Evolutionary conservation across 2,888 invertebrate genomes (phyloP), one percentile per base, ranked within the genome.

Genomic region (Fabriciana adippe): DNA sequence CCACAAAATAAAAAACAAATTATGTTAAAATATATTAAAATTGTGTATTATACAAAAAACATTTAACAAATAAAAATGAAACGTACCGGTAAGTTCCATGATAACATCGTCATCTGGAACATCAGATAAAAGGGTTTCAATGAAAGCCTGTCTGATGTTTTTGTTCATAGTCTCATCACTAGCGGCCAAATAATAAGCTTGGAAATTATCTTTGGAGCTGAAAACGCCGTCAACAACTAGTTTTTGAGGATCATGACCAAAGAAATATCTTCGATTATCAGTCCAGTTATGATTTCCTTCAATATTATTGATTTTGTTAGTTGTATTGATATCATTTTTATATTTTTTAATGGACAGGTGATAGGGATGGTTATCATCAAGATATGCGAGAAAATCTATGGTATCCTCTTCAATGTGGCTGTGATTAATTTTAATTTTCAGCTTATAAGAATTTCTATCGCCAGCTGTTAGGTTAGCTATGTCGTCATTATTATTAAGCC

Each of bases 1-100:
- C n/a, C n/a, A n/a, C n/a, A n/a, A n/a, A n/a, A n/a, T n/a, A n/a
- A n/a, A n/a, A n/a, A n/a, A n/a, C n/a, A n/a, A n/a, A n/a, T n/a
- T n/a, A n/a, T n/a, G n/a, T n/a, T n/a, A 26, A 26, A 26, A 3
- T 26, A 26, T 26, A 26, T 26, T 4, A 26, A 26, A 26, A 26
- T 26, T 26, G 3, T 26, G 4, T 26, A 26, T 26, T 26, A 26
- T 26, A 26, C 4, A 26, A 26, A 26, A 26, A 4, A 26, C 26
- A 26, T 26, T 26, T 3, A 26, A 26, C 4, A 26, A 26, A 26
- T 26, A 26, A 26, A 14, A 21, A 41, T 41, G 26, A 6, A 5
- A 51, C 66, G 8, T 66, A 66, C 66, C 54, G 13, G 4, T 66
- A 47, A 66, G 31, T 11, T 66, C 21, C n/a, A 64, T 64, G 16